phyloP scores from a whole-genome alignment of 2,888 invertebrate genomes.

The Archips xylosteana region DNA sequence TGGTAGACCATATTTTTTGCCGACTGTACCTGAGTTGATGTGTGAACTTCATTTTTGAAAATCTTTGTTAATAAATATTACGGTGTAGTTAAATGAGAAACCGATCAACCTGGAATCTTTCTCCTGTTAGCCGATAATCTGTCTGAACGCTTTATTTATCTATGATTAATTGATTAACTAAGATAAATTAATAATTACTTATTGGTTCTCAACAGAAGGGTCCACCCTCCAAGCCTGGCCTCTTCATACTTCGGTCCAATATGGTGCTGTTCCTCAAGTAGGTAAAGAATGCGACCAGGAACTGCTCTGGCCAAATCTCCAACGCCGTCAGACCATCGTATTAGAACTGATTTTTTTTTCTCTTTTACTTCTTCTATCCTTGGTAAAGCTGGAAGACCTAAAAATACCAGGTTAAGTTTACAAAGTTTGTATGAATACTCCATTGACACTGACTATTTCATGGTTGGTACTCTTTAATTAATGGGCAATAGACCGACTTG shows the following conservation, averaged over 20 bases:
- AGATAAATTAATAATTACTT: conserved; percentile 60
- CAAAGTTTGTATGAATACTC: background rate
- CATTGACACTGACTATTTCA: no score
- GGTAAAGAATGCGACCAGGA: conserved; percentile 79
- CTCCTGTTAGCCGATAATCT: no score
- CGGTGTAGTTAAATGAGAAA: no score
- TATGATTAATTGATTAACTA: no score
- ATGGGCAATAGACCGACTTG: no score
- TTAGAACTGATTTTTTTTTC: conserved; percentile 77
- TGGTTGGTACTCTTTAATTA: no score
- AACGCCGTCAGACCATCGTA: conserved; percentile 78
- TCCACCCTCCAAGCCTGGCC: conserved; percentile 88
- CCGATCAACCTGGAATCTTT: no score
- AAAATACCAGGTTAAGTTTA: conserved; percentile 31
- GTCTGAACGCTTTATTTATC: no score
- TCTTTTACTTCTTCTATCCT: conserved; percentile 86
- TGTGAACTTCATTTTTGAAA: no score
- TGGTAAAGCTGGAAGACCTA: conserved; percentile 88
- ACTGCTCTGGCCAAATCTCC: conserved; percentile 76
- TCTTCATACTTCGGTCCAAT: conserved; percentile 88
- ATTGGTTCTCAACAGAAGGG: conserved; percentile 80
- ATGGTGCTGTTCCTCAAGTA: conserved; percentile 90
- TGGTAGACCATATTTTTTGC: no score
- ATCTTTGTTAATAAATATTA: no score
- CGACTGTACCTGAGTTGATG: no score